A percentile compares a stretch with the other conserved stretches of the same genome.
These are phyloP conservation scores for Linepithema humile DNA, from an alignment of 1,140 invertebrate species.

Conservation along the genomic window DNA sequence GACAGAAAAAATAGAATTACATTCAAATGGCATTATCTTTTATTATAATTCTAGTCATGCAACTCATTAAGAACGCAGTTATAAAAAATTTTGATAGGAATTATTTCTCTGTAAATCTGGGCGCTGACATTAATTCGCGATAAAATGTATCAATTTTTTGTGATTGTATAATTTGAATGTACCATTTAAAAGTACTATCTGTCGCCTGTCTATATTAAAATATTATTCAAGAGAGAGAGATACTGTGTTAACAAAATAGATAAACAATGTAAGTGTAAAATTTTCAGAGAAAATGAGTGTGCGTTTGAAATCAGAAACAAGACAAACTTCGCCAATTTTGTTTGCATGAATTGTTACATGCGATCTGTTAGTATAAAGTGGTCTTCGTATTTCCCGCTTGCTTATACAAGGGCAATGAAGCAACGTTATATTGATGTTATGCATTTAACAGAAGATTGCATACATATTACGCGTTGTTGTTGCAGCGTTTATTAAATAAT, in stretches of 20 bases:
- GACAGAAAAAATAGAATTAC: slow-evolving; percentile 8
- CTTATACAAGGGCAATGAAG: background rate
- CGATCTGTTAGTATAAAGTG: background rate
- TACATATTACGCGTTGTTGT: slow-evolving; percentile 22
- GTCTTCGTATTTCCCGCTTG: background rate
- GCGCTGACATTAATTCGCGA: slow-evolving; percentile 66
- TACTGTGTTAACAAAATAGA: background rate
- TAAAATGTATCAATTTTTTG: slow-evolving; percentile 73
- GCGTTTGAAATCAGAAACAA: slow-evolving; percentile 23
- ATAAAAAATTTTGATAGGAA: slow-evolving; percentile 12
- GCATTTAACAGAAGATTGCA: slow-evolving; percentile 4
- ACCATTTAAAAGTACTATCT: slow-evolving; percentile 6
- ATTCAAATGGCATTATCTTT: background rate
- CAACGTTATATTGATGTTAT: background rate
- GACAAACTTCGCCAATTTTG: background rate
- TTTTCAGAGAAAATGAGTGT: slow-evolving; percentile 1
- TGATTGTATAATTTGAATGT: slow-evolving; percentile 47
- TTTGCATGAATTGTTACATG: slow-evolving; percentile 7
- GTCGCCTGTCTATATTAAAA: slow-evolving; percentile 1
- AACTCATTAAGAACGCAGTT: slow-evolving; percentile 43
- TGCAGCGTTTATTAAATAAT: slow-evolving; percentile 23
- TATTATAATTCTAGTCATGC: slow-evolving; percentile 28
- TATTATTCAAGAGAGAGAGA: background rate
- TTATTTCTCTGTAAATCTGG: slow-evolving; percentile 1
- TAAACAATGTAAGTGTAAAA: slow-evolving; percentile 23